Base-by-base conservation (phyloP, 2,888 invertebrate species). In the Folsomia candida region DNA sequence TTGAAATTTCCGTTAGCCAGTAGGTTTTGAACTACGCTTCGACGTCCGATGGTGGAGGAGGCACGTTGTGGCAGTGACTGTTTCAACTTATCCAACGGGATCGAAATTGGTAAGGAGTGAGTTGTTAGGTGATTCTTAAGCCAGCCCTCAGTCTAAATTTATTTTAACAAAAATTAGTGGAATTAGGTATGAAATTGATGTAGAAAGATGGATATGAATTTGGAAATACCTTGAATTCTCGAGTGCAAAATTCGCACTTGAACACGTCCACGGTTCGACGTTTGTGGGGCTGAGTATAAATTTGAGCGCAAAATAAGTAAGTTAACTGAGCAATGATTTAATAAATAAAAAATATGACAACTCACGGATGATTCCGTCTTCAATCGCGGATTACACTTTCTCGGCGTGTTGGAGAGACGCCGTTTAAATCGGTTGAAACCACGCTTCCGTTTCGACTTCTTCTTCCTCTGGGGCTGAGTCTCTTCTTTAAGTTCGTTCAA, bases 81-180 rank as follows among this genome's bases (percentile, higher is more conserved):
- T 18, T 47, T 47, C 67, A 80, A 73, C 74, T 78, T 80, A 51
- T 72, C 70, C 60, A 80, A 57, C 11, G 80, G 80, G 69, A 80
- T 80, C 24, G 78, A 78, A 68, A 78, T 71, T 24, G 76, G 78
- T 63, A 80, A 75, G 60, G 80, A 73, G 67, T 80, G 80, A 29
- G 75, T 74, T 51, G 69, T 65, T 57, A 78, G 51, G 64, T 80
- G 80, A 70, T 78, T 78, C 66, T 78, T 79, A 47, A 79, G 68
- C 78, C 78, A 79, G 67, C 79, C 79, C 74, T 79, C 76, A 79
- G 79, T 79, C 79, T n/a, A n/a, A n/a, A n/a, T n/a, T n/a, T n/a
- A n/a, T n/a, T n/a, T n/a, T n/a, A n/a, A n/a, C n/a, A n/a, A n/a
- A n/a, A n/a, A n/a, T n/a, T n/a, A n/a, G n/a, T n/a, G n/a, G n/a